These are phyloP conservation scores for Channa argus DNA, from an alignment of 2,113 vertebrate species.

Conservation along the genomic window DNA sequence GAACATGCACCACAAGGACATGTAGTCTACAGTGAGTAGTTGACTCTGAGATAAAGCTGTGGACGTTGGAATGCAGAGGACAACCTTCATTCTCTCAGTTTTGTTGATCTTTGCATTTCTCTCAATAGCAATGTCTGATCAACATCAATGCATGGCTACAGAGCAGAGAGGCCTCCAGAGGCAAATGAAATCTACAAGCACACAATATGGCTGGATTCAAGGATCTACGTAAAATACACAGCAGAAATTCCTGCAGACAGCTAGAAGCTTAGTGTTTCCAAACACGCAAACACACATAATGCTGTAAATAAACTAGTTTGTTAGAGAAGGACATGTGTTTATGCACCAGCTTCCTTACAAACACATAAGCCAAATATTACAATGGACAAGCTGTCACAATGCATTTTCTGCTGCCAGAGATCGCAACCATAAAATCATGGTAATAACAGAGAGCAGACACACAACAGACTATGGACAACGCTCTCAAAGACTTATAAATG, in stretches of 20 bases:
- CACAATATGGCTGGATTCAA: constrained; percentile 36
- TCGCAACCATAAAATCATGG: constrained; percentile 45
- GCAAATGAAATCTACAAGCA: constrained; percentile 26
- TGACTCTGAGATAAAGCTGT: constrained; percentile 38
- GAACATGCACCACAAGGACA: background rate
- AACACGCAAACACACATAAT: constrained; percentile 42
- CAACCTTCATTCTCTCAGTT: constrained; percentile 43
- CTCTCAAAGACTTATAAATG: constrained; percentile 34
- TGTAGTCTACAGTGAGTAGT: constrained; percentile 23
- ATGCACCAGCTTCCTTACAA: constrained; percentile 20
- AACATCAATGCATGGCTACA: constrained; percentile 29
- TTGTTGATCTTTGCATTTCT: constrained; percentile 62
- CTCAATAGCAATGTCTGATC: constrained; percentile 43
- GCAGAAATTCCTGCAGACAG: constrained; percentile 39
- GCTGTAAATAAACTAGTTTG: constrained; percentile 38
- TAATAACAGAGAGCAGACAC: constrained; percentile 46
- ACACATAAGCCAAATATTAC: constrained; percentile 34
- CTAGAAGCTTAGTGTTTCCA: background rate
- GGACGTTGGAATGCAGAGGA: constrained; percentile 38
- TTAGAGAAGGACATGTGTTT: constrained; percentile 35
- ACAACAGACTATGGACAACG: constrained; percentile 27
- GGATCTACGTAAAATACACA: constrained; percentile 45
- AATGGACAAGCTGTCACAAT: constrained; percentile 64
- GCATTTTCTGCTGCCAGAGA: constrained; percentile 55
- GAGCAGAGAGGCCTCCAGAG: constrained; percentile 8